Percentiles rank a stretch among this genome's conserved stretches.
phyloP scores from a whole-genome alignment of 2,888 invertebrate genomes.

The Alsophila aescularia region DNA sequence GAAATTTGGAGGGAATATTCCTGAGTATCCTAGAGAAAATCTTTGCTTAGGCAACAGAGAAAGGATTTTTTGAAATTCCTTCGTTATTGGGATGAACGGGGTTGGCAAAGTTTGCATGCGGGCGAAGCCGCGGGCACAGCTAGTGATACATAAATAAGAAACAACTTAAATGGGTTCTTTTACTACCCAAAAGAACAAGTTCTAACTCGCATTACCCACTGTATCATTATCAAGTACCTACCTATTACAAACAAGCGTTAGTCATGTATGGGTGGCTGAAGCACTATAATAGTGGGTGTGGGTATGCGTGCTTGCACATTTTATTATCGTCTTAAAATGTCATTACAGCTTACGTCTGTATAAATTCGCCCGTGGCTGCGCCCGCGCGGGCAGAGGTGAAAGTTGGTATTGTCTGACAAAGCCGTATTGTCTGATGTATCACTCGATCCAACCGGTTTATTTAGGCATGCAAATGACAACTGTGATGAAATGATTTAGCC shows the following conservation, averaged over 20 bases:
- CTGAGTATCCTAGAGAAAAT: no score
- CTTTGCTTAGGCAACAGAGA: no score
- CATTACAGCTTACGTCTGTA: conserved; percentile 16
- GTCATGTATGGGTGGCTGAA: conserved; percentile 13
- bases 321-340: conserved; percentile 19
- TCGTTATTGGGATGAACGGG: no score
- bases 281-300: conserved; percentile 8
- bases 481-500: conserved; percentile 53
- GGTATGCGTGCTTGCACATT: conserved; percentile 13
- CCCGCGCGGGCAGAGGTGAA: conserved; percentile 49
- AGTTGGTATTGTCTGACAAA: conserved; percentile 53
- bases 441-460: conserved; percentile 49
- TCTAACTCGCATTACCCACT: no score
- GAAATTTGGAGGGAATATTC: no score
- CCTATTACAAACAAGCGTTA: background rate
- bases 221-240: background rate
- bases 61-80: no score
- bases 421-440: conserved; percentile 51
- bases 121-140: no score
- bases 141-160: no score
- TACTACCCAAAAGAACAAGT: no score
- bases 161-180: no score
- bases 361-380: conserved; percentile 16
- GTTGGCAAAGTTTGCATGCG: no score
- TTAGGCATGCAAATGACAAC: conserved; percentile 49